Conservation (phyloP, 2,113 vertebrate species). For the Syrmaticus mikado region DNA sequence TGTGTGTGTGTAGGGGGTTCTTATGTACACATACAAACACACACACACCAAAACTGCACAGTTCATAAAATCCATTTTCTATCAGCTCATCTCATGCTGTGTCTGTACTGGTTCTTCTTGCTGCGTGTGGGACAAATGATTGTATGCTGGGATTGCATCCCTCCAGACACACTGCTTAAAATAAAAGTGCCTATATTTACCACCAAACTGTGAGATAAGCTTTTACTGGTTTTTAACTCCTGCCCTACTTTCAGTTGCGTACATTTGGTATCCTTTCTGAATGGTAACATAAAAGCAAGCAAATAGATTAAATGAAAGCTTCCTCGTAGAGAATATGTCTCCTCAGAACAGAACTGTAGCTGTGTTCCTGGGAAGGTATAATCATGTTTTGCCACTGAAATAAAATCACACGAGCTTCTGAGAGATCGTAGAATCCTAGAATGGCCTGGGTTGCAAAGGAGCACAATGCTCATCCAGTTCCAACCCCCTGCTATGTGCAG, state of each 20-base stretch:
- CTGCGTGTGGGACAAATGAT: not conserved
- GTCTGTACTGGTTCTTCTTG: not conserved
- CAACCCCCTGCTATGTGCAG: too few relatives aligned
- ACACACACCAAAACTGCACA: not conserved
- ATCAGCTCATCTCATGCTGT: not conserved
- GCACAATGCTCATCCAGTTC: too few relatives aligned
- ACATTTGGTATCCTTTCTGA: not conserved
- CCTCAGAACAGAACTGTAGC: not conserved
- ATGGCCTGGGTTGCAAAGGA: too few relatives aligned
- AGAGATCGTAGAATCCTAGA: not conserved
- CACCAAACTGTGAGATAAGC: not conserved
- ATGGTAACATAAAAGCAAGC: not conserved
- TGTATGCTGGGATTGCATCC: not conserved
- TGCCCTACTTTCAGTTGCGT: not conserved
- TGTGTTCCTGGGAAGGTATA: not conserved
- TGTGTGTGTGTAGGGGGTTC: fast-evolving
- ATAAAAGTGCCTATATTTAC: not conserved
- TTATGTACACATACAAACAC: not conserved
- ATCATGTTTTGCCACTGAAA: not conserved
- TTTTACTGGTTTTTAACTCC: not conserved
- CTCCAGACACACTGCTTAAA: not conserved
- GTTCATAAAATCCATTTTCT: not conserved
- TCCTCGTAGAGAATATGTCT: not conserved
- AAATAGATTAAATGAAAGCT: not conserved
- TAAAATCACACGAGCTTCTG: not conserved